Evolutionary conservation across 2,888 invertebrate genomes (phyloP), one percentile per base, ranked within the genome.

Genomic region (Bellardia bayeri): DNA sequence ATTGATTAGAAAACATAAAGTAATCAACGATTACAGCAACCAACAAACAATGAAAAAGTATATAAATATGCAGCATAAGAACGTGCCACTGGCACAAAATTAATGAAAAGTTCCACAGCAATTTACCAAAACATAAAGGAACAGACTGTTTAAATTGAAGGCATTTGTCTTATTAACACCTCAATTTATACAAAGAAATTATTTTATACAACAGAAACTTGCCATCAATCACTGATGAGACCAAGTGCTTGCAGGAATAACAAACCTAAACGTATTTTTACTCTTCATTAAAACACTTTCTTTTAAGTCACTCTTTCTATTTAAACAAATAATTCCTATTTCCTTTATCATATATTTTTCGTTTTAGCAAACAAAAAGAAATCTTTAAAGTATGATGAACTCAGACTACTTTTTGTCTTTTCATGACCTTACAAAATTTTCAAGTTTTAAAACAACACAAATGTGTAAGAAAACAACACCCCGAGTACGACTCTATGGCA

Each of bases 1-100:
- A 74, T 74, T 74, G 74, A 74, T 74, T 74, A 45, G 42, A 14
- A n/a, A 23, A 74, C 61, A 30, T 61, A 61, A 58, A 58, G 58
- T 42, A 74, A 61, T 61, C 74, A 61, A 56, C 33, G 42, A 72
- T 3, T 74, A 74, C 16, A 14, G 45, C n/a, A 56, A 23, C 30
- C 3, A 56, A 23, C 42, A 61, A 61, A 61, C 14, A 74, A 61
- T 23, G 40, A 40, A 56, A 40, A 23, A 30, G 40, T 49, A 30
- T 8, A 49, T 30, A 68, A 68, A 68, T 23, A 61, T 37, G 6
- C 37, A 37, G 14, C 33, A 61, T 7, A 7, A 37, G 8, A 37
- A 61, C 33, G 14, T 61, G 33, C 58, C 30, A 58, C 11, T 23
- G 23, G 6, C 51, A 51, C 51, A 51, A 5, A n/a, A 51, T n/a